Base-by-base conservation (phyloP, 2,113 vertebrate genomes). In the Ursus arctos region DNA sequence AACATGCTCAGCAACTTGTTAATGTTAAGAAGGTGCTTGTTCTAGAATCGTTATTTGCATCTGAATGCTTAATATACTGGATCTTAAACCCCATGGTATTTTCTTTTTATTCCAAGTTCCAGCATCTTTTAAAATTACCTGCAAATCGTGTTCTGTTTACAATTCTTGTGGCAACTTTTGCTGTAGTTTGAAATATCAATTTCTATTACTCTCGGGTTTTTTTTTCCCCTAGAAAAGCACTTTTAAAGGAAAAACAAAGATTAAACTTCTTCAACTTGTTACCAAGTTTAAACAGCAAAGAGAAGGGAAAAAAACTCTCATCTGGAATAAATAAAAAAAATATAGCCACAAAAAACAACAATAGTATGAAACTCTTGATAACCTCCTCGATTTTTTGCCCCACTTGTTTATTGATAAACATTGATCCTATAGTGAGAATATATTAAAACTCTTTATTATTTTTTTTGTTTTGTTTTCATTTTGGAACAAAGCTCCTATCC, bases 221-320 rank as follows among this genome's bases (percentile, higher is more conserved):
- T 59, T 77, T 49, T 12, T 2, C 0, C 4, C 57, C 57, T 72
- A 84, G 15, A 84, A 97, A 91, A 88, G 57, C 12, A 67, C 33
- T 95, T 95, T 88, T 90, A 97, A 96, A 97, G 93, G 49, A 94
- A 93, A 96, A 93, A 90, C n/a, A 91, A 76, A 97, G 57, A 92
- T 85, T 94, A 95, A 94, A 94, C 16, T 53, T 74, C 63, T 86
- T 96, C 55, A 61, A 76, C 40, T 91, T 79, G 40, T 96, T 96
- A 80, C 31, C n/a, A 84, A 91, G 55, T 87, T 93, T 95, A 92
- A 97, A 94, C 85, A 94, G 69, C 55, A 84, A 94, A 76, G 26
- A 63, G 18, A 92, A 80, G 3, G 8, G 26, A 82, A 49, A 81
- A 55, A 59, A 24, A 12, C 14, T 80, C 71, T 61, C 57, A 81